Evolutionary conservation across 2,797 vertebrate species (phyloP).

Genomic region (Schizopygopsis pylzovi): DNA sequence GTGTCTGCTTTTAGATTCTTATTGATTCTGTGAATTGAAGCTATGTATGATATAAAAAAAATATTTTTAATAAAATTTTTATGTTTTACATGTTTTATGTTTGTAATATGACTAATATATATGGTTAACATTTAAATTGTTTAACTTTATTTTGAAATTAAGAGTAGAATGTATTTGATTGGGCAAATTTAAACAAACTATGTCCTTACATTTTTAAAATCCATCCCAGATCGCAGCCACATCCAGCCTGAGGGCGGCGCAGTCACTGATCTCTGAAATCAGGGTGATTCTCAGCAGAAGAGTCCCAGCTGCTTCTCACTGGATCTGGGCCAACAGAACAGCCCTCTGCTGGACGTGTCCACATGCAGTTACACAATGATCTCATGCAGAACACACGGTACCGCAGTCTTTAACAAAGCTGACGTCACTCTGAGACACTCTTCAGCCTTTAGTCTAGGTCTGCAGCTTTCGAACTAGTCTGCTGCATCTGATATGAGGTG

Average conservation of each 20-base stretch:
- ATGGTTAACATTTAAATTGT: background rate
- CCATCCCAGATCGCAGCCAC: background rate
- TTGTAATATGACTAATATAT: background rate
- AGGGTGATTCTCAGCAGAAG: slow-evolving; percentile 28
- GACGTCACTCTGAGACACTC: background rate
- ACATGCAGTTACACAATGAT: slow-evolving; percentile 10
- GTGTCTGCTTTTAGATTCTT: background rate
- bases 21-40: background rate
- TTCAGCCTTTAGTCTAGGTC: background rate
- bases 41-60: background rate
- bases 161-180: background rate
- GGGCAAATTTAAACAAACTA: background rate
- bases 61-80: too few relatives aligned
- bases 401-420: slow-evolving; percentile 24
- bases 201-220: background rate
- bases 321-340: slow-evolving; percentile 3
- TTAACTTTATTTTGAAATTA: background rate
- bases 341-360: background rate
- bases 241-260: background rate
- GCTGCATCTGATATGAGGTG: slow-evolving; percentile 36
- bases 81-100: background rate
- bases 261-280: slow-evolving; percentile 16
- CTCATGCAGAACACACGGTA: slow-evolving; percentile 22
- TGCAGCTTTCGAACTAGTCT: slow-evolving; percentile 7
- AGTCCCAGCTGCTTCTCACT: background rate